Percentiles rank a stretch among this genome's conserved stretches.
Conservation (phyloP, 2,797 vertebrate species). For the Clarias fuscus region DNA sequence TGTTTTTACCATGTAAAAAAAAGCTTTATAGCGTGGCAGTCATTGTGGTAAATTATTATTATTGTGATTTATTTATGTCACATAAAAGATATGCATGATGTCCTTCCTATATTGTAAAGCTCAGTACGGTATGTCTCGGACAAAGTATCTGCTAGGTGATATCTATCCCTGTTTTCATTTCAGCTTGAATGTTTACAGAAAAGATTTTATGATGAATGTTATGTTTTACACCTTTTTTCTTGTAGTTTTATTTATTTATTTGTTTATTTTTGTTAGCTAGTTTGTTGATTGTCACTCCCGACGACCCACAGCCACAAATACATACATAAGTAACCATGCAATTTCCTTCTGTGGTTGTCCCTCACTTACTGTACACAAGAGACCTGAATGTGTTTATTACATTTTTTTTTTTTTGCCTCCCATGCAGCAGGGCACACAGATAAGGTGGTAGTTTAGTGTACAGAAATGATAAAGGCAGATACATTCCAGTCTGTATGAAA, state of each 20-base stretch:
- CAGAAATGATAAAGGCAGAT: conserved; percentile 44
- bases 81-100: conserved; percentile 58
- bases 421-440: conserved; percentile 23
- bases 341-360: neutral
- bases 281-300: conserved; percentile 15
- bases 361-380: neutral
- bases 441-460: conserved; percentile 19
- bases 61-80: conserved; percentile 48
- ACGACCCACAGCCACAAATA: neutral
- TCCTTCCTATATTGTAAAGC: conserved; percentile 39
- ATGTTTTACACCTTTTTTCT: neutral
- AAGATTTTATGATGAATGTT: conserved; percentile 36
- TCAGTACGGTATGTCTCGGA: neutral
- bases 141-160: neutral
- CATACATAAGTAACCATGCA: conserved; percentile 16
- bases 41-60: conserved; percentile 58
- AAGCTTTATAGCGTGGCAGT: conserved; percentile 19
- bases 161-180: conserved; percentile 30
- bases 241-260: conserved; percentile 6
- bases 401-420: conserved; percentile 53
- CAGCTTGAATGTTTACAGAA: conserved; percentile 27
- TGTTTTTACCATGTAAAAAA: conserved; percentile 28
- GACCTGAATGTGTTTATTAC: conserved; percentile 18
- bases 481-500: conserved; percentile 29
- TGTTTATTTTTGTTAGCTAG: too few species aligned